phyloP scores from a whole-genome alignment of 2,113 vertebrate species.

The Spea multiplicata region DNA sequence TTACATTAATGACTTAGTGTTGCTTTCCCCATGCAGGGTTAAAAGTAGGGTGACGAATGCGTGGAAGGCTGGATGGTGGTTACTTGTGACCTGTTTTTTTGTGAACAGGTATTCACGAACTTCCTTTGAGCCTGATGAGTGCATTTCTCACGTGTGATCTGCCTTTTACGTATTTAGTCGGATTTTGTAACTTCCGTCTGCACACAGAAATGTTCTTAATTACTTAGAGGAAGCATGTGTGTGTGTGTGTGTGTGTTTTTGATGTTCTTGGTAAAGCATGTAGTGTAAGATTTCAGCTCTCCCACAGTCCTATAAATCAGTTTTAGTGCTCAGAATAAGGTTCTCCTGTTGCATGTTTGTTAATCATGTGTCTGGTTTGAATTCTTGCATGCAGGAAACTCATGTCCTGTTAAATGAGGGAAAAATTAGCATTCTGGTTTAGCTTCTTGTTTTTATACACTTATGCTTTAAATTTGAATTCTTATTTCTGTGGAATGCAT shows the following conservation, averaged over 20 bases:
- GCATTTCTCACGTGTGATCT: slow-evolving; percentile 36
- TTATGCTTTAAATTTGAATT: slow-evolving; percentile 13
- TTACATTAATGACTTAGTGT: too few relatives aligned
- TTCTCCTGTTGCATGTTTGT: slow-evolving; percentile 42
- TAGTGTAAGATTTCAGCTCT: slow-evolving; percentile 45
- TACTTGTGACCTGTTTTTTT: slow-evolving; percentile 1
- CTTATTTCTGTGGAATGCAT: slow-evolving; percentile 4
- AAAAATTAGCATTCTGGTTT: slow-evolving; percentile 23
- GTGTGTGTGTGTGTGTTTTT: too few relatives aligned
- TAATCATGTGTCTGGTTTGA: slow-evolving; percentile 43
- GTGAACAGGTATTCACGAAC: slow-evolving; percentile 16
- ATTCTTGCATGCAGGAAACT: slow-evolving; percentile 43
- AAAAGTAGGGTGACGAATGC: neutral
- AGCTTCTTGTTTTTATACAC: slow-evolving; percentile 25
- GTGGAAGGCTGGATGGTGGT: neutral
- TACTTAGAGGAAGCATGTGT: slow-evolving; percentile 38
- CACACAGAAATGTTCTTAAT: slow-evolving; percentile 39
- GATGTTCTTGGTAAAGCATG: slow-evolving; percentile 42
- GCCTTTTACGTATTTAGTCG: slow-evolving; percentile 38
- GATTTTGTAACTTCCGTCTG: slow-evolving; percentile 45
- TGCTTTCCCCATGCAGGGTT: neutral
- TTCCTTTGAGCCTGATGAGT: slow-evolving; percentile 3
- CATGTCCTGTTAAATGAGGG: slow-evolving; percentile 39
- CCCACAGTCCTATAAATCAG: slow-evolving; percentile 46
- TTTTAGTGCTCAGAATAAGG: slow-evolving; percentile 32